Base-by-base conservation (phyloP, 1,140 invertebrate species). In the Formica exsecta region DNA sequence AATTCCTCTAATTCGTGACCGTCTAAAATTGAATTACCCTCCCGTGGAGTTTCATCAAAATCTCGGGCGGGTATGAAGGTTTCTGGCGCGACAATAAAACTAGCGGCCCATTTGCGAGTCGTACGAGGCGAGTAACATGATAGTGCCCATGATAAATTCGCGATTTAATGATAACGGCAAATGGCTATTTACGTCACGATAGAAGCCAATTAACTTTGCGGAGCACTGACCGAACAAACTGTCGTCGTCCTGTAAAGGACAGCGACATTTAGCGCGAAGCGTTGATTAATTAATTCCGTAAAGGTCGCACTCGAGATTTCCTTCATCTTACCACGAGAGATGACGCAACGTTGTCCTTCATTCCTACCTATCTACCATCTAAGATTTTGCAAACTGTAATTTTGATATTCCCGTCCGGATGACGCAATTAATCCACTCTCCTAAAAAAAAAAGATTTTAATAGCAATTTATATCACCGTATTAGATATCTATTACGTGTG, bases 231-330 rank as follows among this genome's bases (percentile, higher is more conserved):
- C 54, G 61, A 36, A 57, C 11, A 32, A 84, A 68, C 22, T 59
- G 29, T 68, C 74, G 51, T 51, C 9, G 16, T 51, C 22, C 32
- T 61, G 38, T 65, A 61, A 68, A 9, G 66, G 61, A 48, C 36
- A 66, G n/a, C 41, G n/a, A 8, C 25, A 48, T 32, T 77, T 77
- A 71, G 11, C 4, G 25, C 41, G 22, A n/a, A 57, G 22, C 19
- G 48, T 65, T 71, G 77, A 87, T 86, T 87, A 85, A 86, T 32
- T 86, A 66, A 86, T 80, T 86, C 48, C 13, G 41, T n/a, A 57
- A 59, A 77, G 36, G 13, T 38, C n/a, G n/a, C 13, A 48, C 44
- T 19, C 48, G 48, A 51, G 16, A 19, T 48, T 51, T 29, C n/a
- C 41, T 54, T 38, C 75, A 11, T 79, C 19, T 11, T 9, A 36